Conservation (phyloP, 2,888 invertebrate species). For the Rhimphoctona megacephalus region DNA sequence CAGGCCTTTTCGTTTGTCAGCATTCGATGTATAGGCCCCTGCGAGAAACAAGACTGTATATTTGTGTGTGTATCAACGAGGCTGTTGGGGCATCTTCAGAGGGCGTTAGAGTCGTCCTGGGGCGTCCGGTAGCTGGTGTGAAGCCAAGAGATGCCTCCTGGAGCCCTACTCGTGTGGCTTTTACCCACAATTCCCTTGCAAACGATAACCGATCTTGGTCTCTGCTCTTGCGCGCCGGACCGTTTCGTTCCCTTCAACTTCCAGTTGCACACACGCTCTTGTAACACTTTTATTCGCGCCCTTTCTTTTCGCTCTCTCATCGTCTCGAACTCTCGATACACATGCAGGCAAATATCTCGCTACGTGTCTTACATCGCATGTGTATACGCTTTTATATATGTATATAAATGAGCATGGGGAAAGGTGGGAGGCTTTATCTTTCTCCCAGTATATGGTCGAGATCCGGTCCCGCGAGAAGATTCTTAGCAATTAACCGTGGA, state of each 20-base stretch:
- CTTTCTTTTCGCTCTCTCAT: slow-evolving; percentile 13
- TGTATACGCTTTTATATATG: background rate
- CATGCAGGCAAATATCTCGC: slow-evolving; percentile 1
- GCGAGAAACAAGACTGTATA: background rate
- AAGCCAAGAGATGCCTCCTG: slow-evolving; percentile 70
- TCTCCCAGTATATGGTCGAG: slow-evolving; percentile 20
- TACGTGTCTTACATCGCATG: slow-evolving; percentile 31
- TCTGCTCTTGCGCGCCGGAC: slow-evolving; percentile 46
- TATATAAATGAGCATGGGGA: background rate
- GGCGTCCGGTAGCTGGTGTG: slow-evolving; percentile 70
- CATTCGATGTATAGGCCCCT: background rate
- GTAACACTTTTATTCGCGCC: slow-evolving; percentile 63
- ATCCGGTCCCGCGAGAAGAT: slow-evolving; percentile 67
- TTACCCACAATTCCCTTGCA: slow-evolving; percentile 46
- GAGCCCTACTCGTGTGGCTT: slow-evolving; percentile 38
- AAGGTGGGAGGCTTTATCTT: slow-evolving; percentile 47
- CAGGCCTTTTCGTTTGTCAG: slow-evolving; percentile 16
- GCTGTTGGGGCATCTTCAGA: slow-evolving; percentile 38
- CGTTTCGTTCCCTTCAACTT: slow-evolving; percentile 38
- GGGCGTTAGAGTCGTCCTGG: slow-evolving; percentile 50
- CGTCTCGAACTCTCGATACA: background rate
- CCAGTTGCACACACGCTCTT: slow-evolving; percentile 32
- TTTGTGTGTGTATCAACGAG: slow-evolving; percentile 37
- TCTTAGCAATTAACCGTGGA: slow-evolving; percentile 79
- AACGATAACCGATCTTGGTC: slow-evolving; percentile 76